Conservation (phyloP, 2,797 vertebrate species). For the Myotis myotis region DNA sequence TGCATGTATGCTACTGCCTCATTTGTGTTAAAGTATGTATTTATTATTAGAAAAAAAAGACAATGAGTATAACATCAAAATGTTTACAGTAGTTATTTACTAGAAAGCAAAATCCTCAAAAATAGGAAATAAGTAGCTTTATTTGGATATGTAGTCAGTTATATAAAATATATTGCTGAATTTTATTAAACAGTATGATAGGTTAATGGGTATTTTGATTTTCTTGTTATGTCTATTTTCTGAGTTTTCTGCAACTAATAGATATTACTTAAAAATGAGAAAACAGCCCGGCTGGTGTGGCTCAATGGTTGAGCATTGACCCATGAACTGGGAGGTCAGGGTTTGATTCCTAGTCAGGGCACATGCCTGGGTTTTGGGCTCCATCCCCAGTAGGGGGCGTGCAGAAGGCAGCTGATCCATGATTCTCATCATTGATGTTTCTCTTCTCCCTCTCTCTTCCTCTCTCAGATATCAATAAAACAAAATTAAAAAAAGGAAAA, state of each 20-base stretch:
- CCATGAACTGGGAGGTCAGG: no score
- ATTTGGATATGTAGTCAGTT: neutral
- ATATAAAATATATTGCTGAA: constrained; percentile 1
- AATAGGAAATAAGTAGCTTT: neutral
- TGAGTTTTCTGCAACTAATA: neutral
- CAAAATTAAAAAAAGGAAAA: neutral
- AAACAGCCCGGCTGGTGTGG: neutral
- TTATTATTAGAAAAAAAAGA: constrained; percentile 21
- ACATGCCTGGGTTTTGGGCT: no score
- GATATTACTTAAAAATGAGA: constrained; percentile 14
- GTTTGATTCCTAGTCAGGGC: no score
- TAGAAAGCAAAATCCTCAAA: constrained; percentile 40
- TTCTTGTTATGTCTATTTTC: neutral
- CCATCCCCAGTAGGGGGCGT: no score
- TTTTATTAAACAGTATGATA: neutral
- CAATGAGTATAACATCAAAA: constrained; percentile 20
- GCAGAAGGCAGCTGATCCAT: no score
- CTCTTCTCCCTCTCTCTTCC: no score
- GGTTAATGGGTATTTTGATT: constrained; percentile 13
- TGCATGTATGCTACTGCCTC: neutral
- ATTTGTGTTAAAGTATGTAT: neutral
- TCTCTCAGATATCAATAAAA: no score
- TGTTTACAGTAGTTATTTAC: neutral
- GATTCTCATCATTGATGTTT: no score
- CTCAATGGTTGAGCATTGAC: no score